phyloP scores from a whole-genome alignment of 2,888 invertebrate species.

The Tanytarsus gracilentus region DNA sequence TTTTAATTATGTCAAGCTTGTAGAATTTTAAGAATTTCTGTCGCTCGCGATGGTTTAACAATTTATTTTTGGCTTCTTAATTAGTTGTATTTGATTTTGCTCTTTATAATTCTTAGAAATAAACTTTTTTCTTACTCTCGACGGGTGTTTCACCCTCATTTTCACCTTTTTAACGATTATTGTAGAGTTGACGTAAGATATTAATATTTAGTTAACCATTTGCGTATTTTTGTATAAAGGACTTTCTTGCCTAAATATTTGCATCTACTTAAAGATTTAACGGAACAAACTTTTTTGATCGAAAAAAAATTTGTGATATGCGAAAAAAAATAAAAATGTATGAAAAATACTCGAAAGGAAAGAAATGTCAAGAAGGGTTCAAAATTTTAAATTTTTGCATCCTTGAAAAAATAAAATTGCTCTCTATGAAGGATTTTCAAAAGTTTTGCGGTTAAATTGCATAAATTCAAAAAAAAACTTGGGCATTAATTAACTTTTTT shows the following conservation, averaged over 20 bases:
- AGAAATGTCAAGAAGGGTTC: too few species aligned
- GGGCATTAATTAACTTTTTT: conserved; percentile 5
- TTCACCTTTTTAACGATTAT: background rate
- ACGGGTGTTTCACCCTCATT: too few species aligned
- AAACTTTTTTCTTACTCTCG: background rate
- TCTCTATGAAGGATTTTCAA: too few species aligned
- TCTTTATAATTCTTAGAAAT: background rate
- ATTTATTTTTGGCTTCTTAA: conserved; percentile 1
- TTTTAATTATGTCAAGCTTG: background rate
- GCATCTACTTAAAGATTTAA: background rate
- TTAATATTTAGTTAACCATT: background rate
- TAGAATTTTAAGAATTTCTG: background rate
- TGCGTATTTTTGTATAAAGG: background rate
- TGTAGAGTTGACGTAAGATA: background rate
- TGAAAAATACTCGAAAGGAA: too few species aligned
- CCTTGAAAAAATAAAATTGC: too few species aligned
- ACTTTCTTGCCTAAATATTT: background rate
- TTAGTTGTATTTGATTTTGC: background rate
- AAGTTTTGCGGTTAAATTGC: background rate
- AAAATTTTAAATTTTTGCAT: too few species aligned
- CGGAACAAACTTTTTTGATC: background rate
- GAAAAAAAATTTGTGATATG: background rate
- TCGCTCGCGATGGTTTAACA: background rate
- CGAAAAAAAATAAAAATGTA: too few species aligned
- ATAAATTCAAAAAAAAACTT: background rate